phyloP scores from a whole-genome alignment of 2,888 invertebrate species.

The Phyllotreta cruciferae region DNA sequence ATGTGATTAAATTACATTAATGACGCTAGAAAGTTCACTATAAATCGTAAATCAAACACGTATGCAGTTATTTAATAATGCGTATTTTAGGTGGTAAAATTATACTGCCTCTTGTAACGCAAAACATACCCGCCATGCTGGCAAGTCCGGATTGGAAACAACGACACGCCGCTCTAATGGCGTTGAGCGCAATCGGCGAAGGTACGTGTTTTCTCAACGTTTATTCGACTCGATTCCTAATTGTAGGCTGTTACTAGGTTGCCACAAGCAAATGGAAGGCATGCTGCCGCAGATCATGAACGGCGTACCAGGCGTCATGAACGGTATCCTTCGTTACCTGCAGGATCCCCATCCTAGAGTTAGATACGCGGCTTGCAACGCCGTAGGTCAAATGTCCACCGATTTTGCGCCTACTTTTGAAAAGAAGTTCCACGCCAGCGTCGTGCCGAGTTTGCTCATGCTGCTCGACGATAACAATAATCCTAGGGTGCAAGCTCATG shows the following conservation, averaged over 20 bases:
- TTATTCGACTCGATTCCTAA: not conserved
- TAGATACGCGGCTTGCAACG: slow-evolving; percentile 97
- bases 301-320: slow-evolving; percentile 69
- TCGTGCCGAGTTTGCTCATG: slow-evolving; percentile 88
- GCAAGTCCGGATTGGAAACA: slow-evolving; percentile 83
- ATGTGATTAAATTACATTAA: slow-evolving; percentile 17
- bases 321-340: slow-evolving; percentile 54
- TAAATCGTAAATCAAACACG: no score
- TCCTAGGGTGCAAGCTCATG: slow-evolving; percentile 91
- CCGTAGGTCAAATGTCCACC: slow-evolving; percentile 97
- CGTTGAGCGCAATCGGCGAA: slow-evolving; percentile 97
- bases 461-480: slow-evolving; percentile 89
- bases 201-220: slow-evolving; percentile 54
- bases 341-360: slow-evolving; percentile 83
- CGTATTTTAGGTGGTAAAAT: slow-evolving; percentile 65
- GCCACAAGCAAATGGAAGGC: slow-evolving; percentile 97
- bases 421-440: slow-evolving; percentile 96
- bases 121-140: slow-evolving; percentile 85
- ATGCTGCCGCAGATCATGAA: slow-evolving; percentile 93
- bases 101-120: slow-evolving; percentile 87
- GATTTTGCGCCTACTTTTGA: slow-evolving; percentile 97
- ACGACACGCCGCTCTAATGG: slow-evolving; percentile 98
- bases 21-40: not conserved
- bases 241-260: slow-evolving; percentile 62
- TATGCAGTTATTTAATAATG: not conserved